Conservation (phyloP, 2,113 vertebrate genomes). For the Calonectris borealis region DNA sequence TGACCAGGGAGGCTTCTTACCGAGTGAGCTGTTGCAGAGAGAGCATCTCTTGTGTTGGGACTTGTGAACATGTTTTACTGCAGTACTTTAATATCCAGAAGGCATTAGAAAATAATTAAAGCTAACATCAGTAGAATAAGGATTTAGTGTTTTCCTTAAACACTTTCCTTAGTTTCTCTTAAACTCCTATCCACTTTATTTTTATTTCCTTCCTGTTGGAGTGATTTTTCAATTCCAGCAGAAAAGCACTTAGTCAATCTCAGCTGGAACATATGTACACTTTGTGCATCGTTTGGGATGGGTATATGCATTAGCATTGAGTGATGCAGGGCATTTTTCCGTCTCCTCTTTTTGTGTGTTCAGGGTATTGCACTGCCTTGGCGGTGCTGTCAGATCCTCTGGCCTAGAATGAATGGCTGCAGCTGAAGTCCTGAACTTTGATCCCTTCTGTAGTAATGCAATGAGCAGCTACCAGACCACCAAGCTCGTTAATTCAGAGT, state of each 20-base stretch:
- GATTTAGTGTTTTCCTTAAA: neutral
- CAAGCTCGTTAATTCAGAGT: neutral
- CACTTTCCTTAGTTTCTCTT: neutral
- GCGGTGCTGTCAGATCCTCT: neutral
- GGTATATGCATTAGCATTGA: neutral
- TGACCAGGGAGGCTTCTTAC: neutral
- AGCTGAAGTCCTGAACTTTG: constrained; percentile 22
- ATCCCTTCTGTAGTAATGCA: neutral
- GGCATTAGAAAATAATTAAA: neutral
- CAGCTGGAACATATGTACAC: neutral
- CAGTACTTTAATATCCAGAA: neutral
- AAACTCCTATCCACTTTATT: neutral
- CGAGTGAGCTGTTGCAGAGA: neutral
- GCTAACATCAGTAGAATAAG: neutral
- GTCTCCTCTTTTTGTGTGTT: neutral
- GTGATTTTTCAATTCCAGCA: neutral
- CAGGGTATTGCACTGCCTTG: neutral
- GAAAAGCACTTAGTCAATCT: neutral
- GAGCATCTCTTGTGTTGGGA: neutral
- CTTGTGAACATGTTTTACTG: neutral
- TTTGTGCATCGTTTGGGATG: neutral
- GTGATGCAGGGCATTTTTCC: neutral
- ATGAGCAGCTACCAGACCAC: neutral
- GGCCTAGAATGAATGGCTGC: neutral
- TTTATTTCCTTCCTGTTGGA: neutral